A percentile compares a stretch with the other conserved stretches of the same genome.
phyloP scores from a whole-genome alignment of 2,113 vertebrate genomes.

The Sula dactylatra region DNA sequence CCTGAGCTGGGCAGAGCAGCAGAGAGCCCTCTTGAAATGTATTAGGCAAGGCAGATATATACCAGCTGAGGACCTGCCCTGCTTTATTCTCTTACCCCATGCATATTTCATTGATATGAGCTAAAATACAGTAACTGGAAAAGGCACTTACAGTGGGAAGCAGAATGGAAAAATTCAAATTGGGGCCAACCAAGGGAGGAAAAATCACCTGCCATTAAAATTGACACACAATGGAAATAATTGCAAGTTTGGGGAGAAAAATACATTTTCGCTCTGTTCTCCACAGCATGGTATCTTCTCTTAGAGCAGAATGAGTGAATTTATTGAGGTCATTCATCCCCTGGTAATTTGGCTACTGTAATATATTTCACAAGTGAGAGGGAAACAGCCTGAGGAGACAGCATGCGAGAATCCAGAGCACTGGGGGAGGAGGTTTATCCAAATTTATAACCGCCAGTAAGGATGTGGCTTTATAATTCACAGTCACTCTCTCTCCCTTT shows the following conservation, averaged over 20 bases:
- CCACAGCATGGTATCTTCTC: slow-evolving; percentile 41
- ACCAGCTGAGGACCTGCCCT: not conserved
- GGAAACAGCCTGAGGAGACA: slow-evolving; percentile 18
- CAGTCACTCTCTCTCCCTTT: not conserved
- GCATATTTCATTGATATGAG: not conserved
- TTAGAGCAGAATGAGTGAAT: slow-evolving; percentile 33
- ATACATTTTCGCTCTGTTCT: not conserved
- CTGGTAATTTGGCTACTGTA: slow-evolving; percentile 51
- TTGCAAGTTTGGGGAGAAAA: not conserved
- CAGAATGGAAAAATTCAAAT: slow-evolving; percentile 1
- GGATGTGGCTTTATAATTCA: slow-evolving; percentile 44
- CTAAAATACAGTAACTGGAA: not conserved
- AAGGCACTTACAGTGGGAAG: not conserved
- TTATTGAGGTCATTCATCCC: slow-evolving; percentile 56
- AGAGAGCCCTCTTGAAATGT: not conserved
- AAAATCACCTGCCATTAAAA: slow-evolving; percentile 27
- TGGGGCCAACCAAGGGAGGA: not conserved
- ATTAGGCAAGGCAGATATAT: not conserved
- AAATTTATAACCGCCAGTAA: slow-evolving; percentile 18
- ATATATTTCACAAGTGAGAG: slow-evolving; percentile 57
- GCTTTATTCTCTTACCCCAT: not conserved
- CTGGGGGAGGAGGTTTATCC: not conserved
- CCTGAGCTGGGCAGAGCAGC: not conserved
- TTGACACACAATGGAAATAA: slow-evolving; percentile 22
- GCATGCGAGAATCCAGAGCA: slow-evolving; percentile 34